Evolutionary conservation across 2,888 invertebrate species (phyloP), one percentile per base, ranked within the genome.

Genomic region (Gymnosoma rotundatum): DNA sequence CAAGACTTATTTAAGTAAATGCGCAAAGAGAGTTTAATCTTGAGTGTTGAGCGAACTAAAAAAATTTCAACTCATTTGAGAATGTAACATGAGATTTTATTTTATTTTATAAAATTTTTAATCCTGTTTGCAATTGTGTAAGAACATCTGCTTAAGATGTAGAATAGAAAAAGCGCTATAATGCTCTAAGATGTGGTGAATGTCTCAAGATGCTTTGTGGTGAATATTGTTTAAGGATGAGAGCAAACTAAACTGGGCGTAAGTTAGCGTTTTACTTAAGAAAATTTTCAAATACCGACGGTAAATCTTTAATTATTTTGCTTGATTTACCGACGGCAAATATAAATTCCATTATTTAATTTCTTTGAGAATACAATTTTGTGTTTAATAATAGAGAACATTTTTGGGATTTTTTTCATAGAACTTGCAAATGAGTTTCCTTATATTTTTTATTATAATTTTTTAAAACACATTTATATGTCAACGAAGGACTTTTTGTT

Each of bases 171-270:
- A 54, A 60, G 18, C 38, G 54, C 12, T 70, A 21, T 72, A 52
- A 36, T 48, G 73, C 78, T 82, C 63, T 42, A 87, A 87, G 87
- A 87, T 85, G 87, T 87, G 86, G 83, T 87, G 86, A 85, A 82
- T 79, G 45, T 25, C 0, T n/a, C 14, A 85, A 85, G 85, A 84
- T 76, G 81, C 83, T 78, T 84, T 76, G 69, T 66, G 74, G 72
- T 66, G 52, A 66, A 61, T 45, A 14, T 42, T 20, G 5, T 21
- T 69, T 18, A 9, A 10, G 1, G 16, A 52, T 50, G 60, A 42
- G 64, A 3, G 32, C 12, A 16, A 72, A 58, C n/a, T 42, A 16
- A 72, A 58, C n/a, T 42, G n/a, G 21, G 56, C 25, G n/a, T 36
- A 56, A 70, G 42, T 3, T 50, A 61, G 2, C 42, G 21, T 9